Percentiles rank a stretch among this genome's conserved stretches.
These are phyloP conservation scores for Sinocyclocheilus anshuiensis DNA, from an alignment of 2,113 vertebrate genomes.

Conservation along the genomic window DNA sequence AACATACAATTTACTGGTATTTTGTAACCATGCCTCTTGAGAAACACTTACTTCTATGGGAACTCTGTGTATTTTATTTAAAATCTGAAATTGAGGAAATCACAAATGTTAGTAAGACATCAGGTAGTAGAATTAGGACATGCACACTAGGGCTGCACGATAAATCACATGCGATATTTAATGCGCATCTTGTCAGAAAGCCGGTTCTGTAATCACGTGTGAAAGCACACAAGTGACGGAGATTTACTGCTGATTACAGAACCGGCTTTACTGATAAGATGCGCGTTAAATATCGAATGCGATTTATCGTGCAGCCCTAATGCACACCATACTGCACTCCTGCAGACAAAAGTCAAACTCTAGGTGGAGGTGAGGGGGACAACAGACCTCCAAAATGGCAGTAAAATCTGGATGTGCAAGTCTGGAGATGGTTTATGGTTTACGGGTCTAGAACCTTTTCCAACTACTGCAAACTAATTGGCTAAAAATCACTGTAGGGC, in stretches of 20 bases:
- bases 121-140: not conserved
- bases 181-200: too few relatives aligned
- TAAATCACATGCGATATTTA: too few relatives aligned
- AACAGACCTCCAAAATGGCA: not conserved
- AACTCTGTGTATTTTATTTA: not conserved
- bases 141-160: too few relatives aligned
- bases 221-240: too few relatives aligned
- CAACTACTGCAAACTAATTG: slow-evolving; percentile 21
- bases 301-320: too few relatives aligned
- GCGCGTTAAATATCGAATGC: too few relatives aligned
- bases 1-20: not conserved
- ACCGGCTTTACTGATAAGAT: too few relatives aligned
- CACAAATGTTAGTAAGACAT: not conserved
- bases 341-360: not conserved
- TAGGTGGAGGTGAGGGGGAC: not conserved
- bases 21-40: not conserved
- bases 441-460: not conserved
- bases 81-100: not conserved
- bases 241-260: too few relatives aligned
- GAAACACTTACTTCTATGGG: not conserved
- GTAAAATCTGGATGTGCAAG: slow-evolving; percentile 1
- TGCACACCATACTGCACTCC: not conserved
- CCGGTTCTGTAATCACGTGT: too few relatives aligned
- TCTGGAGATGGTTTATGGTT: slow-evolving; percentile 19
- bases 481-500: slow-evolving; percentile 14